Evolutionary conservation across 2,113 vertebrate genomes (phyloP).

Genomic region (Callospermophilus lateralis): DNA sequence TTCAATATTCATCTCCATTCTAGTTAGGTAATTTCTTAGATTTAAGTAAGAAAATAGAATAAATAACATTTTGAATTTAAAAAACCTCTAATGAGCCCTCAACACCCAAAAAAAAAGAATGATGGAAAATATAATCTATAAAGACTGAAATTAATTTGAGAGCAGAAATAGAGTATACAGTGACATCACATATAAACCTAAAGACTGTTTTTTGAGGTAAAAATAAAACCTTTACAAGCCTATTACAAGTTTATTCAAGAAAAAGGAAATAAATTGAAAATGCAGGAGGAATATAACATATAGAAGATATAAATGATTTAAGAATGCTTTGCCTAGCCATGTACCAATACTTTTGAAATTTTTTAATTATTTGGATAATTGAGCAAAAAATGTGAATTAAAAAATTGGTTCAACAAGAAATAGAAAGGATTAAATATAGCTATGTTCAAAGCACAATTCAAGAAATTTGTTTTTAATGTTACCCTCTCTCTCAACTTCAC

Average conservation of each 20-base stretch:
- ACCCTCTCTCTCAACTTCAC: background rate
- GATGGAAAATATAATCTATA: background rate
- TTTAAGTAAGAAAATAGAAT: conserved; percentile 46
- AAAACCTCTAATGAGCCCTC: background rate
- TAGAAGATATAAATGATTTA: background rate
- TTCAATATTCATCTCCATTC: background rate
- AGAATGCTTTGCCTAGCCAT: background rate
- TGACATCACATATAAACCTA: background rate
- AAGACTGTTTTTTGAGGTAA: background rate
- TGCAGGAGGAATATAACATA: background rate
- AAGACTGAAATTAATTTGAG: conserved; percentile 60
- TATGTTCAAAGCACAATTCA: background rate
- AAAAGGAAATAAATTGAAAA: background rate
- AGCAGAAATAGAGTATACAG: conserved; percentile 30
- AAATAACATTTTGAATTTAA: conserved; percentile 16
- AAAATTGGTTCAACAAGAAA: background rate
- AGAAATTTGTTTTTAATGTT: background rate
- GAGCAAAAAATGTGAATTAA: background rate
- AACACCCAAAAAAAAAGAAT: conserved; percentile 2
- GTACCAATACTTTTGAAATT: background rate
- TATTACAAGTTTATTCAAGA: background rate
- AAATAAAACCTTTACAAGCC: background rate
- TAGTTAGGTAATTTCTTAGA: background rate
- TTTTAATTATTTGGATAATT: conserved; percentile 31
- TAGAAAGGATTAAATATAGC: background rate